Percentiles rank a stretch among this genome's conserved stretches.
These are phyloP conservation scores for Oriolus oriolus DNA, from an alignment of 2,113 vertebrate species.

Conservation along the genomic window DNA sequence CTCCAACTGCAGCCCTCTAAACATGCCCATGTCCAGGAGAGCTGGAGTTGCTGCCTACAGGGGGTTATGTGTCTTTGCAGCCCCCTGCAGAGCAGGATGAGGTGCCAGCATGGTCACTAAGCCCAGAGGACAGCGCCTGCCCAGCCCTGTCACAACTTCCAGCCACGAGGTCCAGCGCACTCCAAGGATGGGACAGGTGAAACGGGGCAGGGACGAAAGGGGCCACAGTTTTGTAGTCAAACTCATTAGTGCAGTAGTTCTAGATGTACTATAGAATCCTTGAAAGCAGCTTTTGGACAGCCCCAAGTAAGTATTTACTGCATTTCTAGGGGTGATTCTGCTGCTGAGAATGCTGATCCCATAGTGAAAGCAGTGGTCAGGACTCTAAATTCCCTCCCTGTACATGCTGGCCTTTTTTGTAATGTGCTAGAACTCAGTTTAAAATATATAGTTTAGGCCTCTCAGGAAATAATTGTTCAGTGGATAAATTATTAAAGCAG, in stretches of 20 bases:
- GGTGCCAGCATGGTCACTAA: neutral
- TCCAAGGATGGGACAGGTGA: neutral
- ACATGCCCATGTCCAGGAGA: neutral
- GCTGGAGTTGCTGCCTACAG: neutral
- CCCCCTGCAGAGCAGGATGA: neutral
- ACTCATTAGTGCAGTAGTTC: neutral
- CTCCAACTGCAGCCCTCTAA: neutral
- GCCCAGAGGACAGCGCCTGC: neutral
- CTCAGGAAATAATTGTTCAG: neutral
- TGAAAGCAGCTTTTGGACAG: neutral
- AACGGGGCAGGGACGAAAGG: neutral
- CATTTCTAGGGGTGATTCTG: neutral
- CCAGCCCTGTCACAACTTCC: neutral
- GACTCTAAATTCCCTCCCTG: neutral
- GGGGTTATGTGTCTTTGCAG: neutral
- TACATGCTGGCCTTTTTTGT: neutral
- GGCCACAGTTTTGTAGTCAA: neutral
- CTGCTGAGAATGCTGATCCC: neutral
- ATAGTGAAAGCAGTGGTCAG: rapidly evolving
- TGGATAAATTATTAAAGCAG: neutral
- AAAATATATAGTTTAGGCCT: neutral
- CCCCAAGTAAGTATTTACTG: neutral
- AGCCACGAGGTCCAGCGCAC: rapidly evolving
- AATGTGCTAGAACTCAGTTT: neutral
- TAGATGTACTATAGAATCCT: neutral